Evolutionary conservation across 2,113 vertebrate genomes (phyloP).

Genomic region (Tamias sibiricus): DNA sequence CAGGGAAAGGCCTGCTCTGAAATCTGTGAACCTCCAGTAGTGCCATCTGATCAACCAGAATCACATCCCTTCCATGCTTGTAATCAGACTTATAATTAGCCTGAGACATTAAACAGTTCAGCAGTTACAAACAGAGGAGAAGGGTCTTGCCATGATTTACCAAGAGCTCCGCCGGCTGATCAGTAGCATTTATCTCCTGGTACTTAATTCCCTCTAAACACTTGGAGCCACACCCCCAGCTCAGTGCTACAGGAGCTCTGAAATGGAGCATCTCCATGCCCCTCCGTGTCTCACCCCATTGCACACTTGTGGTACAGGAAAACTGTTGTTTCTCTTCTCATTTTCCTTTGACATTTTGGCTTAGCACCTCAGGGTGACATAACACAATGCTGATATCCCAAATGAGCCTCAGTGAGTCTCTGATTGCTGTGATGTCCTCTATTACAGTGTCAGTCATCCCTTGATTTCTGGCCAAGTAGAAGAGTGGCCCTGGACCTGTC

Average conservation of each 20-base stretch:
- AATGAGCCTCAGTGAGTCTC: not conserved
- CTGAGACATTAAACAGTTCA: conserved; percentile 56
- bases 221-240: not conserved
- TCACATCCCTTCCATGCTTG: not conserved
- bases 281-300: no score
- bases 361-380: not conserved
- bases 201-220: not conserved
- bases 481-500: not conserved
- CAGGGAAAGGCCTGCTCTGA: conserved; percentile 48
- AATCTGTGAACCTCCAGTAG: not conserved
- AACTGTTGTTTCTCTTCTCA: not conserved
- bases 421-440: not conserved
- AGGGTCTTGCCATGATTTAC: not conserved
- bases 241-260: not conserved
- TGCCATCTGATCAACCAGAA: not conserved
- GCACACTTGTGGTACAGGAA: not conserved
- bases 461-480: not conserved
- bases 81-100: conserved; percentile 57
- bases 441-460: not conserved
- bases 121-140: conserved; percentile 17
- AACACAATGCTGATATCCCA: not conserved
- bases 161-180: not conserved
- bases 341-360: not conserved
- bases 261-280: not conserved
- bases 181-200: not conserved